Conservation (phyloP, 2,797 vertebrate genomes). For the Schizopygopsis pylzovi region DNA sequence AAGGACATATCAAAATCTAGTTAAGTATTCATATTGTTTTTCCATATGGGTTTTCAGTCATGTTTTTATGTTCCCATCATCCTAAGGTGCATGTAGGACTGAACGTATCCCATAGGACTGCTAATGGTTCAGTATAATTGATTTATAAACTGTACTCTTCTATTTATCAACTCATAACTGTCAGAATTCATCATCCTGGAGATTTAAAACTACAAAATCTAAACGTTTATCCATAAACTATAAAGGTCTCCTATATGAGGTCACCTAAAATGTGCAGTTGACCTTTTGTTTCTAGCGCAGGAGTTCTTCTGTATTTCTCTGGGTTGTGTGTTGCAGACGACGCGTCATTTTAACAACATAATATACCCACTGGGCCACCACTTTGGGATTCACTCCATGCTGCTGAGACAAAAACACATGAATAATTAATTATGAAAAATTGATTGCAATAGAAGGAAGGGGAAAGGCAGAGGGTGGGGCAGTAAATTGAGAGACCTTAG, state of each 20-base stretch:
- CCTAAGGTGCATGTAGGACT: background rate
- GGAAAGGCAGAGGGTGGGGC: conserved; percentile 15
- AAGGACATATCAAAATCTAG: background rate
- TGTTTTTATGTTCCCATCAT: background rate
- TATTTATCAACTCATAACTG: conserved; percentile 1
- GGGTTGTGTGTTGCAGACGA: conserved; percentile 14
- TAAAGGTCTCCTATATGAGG: conserved; percentile 52
- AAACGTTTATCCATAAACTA: conserved; percentile 48
- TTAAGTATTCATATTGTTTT: background rate
- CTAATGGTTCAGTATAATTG: background rate
- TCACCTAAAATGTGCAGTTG: conserved; percentile 70
- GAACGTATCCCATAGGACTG: background rate
- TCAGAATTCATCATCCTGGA: background rate
- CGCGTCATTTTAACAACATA: conserved; percentile 60
- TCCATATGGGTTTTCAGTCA: background rate
- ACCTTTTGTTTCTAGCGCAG: conserved; percentile 66
- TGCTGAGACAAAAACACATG: conserved; percentile 60
- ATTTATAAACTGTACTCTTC: background rate
- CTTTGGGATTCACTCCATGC: conserved; percentile 52
- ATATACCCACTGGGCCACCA: conserved; percentile 59
- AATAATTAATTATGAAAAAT: conserved; percentile 62
- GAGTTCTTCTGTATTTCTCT: conserved; percentile 53
- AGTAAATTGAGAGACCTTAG: conserved; percentile 43
- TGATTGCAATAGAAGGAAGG: conserved; percentile 22
- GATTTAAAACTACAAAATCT: conserved; percentile 51